Base-by-base conservation (phyloP, 2,888 invertebrate species). In the Mimas tiliae region DNA sequence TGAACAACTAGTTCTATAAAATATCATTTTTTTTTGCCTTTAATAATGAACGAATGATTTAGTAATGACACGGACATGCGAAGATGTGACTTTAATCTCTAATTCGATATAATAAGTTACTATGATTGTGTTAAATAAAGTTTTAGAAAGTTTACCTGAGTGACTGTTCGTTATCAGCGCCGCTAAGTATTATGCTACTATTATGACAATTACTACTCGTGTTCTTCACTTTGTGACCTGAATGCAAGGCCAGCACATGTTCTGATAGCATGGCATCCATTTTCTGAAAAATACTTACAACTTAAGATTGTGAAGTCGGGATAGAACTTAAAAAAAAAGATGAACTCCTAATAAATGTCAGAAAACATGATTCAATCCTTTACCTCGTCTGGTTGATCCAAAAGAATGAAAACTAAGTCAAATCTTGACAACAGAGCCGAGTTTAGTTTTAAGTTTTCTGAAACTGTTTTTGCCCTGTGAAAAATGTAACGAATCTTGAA, bases 401-500 rank as follows among this genome's bases (percentile, higher is more conserved):
- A 87, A 34, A 99, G 94, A 70, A 99, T 96, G 84, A 98, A 99
- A 62, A 98, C 96, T 66, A 99, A 94, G 93, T 99, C 99, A 88
- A 99, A 99, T 85, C 99, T 94, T 1, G 98, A 98, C 16, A 99
- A 89, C 65, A 99, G 93, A 0, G 98, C 96, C 14, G 97, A 96
- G 72, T 96, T 96, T 74, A 99, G 95, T 86, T 96, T 97, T 69
- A 99, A 94, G 89, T 99, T 99, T 91, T 98, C 98, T 0, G 96
- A 94, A 0, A 99, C 96, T 14, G 97, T 97, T 90, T 98, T 98
- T 0, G 96, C 95, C 79, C 96, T 94, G 84, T 50, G 87, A 88
- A 67, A 72, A 66, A 62, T 4, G 38, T 16, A 58, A 19, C 4
- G 14, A 27, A 55, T 34, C 3, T 53, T 47, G 47, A 8, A n/a